Conservation (phyloP, 2,888 invertebrate genomes). For the Adelognathus sp. region DNA sequence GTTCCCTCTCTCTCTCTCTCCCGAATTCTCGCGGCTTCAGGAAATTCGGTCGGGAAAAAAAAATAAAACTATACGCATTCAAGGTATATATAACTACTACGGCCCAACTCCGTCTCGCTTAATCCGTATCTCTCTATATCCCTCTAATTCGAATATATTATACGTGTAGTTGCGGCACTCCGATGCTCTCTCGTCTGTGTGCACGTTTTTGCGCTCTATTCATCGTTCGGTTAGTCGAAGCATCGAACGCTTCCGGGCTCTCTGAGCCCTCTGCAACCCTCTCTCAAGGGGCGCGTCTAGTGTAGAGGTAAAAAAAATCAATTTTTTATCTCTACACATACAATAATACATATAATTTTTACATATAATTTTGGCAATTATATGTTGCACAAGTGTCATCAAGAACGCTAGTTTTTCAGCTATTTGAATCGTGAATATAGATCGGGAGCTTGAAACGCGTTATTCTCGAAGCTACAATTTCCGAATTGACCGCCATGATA, state of each 20-base stretch:
- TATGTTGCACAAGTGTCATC: too few relatives aligned
- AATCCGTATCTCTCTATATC: conserved; percentile 9
- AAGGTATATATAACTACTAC: conserved; percentile 1
- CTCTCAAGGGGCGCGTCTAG: not conserved
- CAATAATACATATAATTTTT: too few relatives aligned
- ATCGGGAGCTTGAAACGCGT: too few relatives aligned
- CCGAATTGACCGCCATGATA: too few relatives aligned
- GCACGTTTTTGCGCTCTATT: not conserved
- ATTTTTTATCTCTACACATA: too few relatives aligned
- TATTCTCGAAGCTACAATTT: too few relatives aligned
- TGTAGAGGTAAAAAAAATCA: not conserved
- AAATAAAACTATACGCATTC: conserved; percentile 27
- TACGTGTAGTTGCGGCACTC: not conserved
- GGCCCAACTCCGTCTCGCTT: not conserved
- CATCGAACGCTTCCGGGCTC: conserved; percentile 33
- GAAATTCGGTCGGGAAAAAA: conserved; percentile 53
- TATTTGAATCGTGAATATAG: too few relatives aligned
- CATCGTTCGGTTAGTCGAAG: conserved; percentile 21
- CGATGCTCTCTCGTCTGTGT: not conserved
- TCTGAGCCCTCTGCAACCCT: not conserved
- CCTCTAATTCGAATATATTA: conserved; percentile 40
- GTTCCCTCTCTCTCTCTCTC: not conserved
- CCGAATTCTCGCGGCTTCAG: not conserved
- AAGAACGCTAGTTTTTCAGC: too few relatives aligned
- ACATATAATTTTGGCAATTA: too few relatives aligned